phyloP scores from a whole-genome alignment of 2,113 vertebrate genomes.

The Ursus arctos region DNA sequence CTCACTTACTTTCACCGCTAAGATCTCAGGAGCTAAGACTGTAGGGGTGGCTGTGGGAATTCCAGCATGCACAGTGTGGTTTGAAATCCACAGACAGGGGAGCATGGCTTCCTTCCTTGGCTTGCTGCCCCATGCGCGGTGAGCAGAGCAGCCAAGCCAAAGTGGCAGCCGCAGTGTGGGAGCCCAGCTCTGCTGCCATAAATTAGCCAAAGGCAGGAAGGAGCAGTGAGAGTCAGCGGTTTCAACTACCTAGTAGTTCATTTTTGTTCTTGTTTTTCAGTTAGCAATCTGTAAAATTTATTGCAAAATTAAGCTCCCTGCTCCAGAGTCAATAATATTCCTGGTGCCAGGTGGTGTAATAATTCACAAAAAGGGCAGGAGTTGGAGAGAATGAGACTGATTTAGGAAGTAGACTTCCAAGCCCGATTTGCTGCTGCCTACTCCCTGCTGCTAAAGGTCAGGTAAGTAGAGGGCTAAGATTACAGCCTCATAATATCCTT shows the following conservation, averaged over 20 bases:
- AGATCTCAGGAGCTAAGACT: conserved; percentile 26
- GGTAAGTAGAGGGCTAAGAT: conserved; percentile 84
- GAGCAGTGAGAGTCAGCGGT: conserved; percentile 77
- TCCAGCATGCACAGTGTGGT: conserved; percentile 59
- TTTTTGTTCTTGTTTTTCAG: conserved; percentile 86
- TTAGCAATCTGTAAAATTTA: conserved; percentile 83
- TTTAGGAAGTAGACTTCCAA: conserved; percentile 82
- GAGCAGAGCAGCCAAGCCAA: conserved; percentile 72
- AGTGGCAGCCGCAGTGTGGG: conserved; percentile 69
- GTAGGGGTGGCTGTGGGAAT: conserved; percentile 49
- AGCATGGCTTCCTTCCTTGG: conserved; percentile 72
- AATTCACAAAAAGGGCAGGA: conserved; percentile 82
- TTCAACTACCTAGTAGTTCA: conserved; percentile 83
- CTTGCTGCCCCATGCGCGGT: conserved; percentile 48
- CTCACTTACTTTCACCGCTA: conserved; percentile 29
- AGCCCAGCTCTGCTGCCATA: conserved; percentile 71
- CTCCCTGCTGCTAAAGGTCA: conserved; percentile 83
- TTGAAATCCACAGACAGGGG: conserved; percentile 70
- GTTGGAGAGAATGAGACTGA: conserved; percentile 76
- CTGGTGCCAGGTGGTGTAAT: conserved; percentile 82
- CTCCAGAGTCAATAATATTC: conserved; percentile 85
- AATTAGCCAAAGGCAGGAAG: conserved; percentile 77
- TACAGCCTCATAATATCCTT: conserved; percentile 79
- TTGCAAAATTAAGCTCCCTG: conserved; percentile 80
- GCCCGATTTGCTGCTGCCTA: conserved; percentile 71